Evolutionary conservation across 2,113 vertebrate genomes (phyloP).

Genomic region (Euleptes europaea): DNA sequence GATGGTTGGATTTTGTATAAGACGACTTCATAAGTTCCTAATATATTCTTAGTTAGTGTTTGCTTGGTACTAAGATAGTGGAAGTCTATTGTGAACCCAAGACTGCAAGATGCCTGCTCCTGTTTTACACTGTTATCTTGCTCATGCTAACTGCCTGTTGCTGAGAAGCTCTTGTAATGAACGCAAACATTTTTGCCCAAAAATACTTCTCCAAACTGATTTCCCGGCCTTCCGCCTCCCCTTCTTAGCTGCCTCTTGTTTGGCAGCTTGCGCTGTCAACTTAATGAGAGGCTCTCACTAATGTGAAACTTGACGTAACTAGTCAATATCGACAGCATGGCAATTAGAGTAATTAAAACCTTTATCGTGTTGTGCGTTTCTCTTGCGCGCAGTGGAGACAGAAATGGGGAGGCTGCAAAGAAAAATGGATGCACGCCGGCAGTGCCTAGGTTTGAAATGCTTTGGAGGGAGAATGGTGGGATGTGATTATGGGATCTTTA

Average conservation of each 20-base stretch:
- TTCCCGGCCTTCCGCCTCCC: not conserved
- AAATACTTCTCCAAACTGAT: slow-evolving; percentile 23
- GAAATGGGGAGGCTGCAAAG: not conserved
- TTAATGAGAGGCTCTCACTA: slow-evolving; percentile 43
- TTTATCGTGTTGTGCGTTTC: slow-evolving; percentile 10
- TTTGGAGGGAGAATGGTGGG: not conserved
- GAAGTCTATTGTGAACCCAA: not conserved
- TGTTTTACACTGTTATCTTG: not conserved
- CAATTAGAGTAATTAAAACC: slow-evolving; percentile 51
- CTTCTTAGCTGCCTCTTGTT: slow-evolving; percentile 12
- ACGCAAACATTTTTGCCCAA: not conserved
- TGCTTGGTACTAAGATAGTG: not conserved
- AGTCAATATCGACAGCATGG: slow-evolving; percentile 31
- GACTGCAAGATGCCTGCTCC: not conserved
- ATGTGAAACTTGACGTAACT: not conserved
- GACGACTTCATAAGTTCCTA: not conserved
- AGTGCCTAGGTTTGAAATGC: not conserved
- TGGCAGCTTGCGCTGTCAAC: slow-evolving; percentile 2
- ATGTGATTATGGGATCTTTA: slow-evolving; percentile 24
- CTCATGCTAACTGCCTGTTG: not conserved
- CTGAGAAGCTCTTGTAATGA: slow-evolving; percentile 1
- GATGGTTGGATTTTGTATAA: not conserved
- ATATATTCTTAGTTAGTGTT: not conserved
- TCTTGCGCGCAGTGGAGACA: not conserved
- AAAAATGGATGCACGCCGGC: not conserved